Evolutionary conservation across 2,888 invertebrate genomes (phyloP), one percentile per base, ranked within the genome.

Genomic region (Schizotus pectinicornis): DNA sequence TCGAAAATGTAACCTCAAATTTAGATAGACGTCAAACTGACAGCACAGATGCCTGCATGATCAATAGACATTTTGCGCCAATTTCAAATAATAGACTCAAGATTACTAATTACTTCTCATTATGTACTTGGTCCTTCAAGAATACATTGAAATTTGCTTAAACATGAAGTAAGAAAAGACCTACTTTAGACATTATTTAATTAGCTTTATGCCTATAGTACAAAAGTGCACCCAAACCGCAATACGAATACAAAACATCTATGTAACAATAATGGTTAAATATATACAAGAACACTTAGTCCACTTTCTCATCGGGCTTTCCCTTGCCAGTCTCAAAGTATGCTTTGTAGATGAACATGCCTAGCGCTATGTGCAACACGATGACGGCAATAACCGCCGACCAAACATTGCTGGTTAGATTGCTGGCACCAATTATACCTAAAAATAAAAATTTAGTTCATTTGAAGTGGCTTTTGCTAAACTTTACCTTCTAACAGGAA

Each of bases 321-420:
- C 72, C 39, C 71, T 75, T 82, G 7, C 77, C 85, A 8, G 79
- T 61, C 65, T 85, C 79, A 65, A 85, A 87, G 76, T 92, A 93
- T 0, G 92, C 92, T 71, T 84, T 85, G 74, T 88, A 90, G 70
- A 94, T 91, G 73, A 91, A 93, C 41, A 90, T 79, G 22, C 89
- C 93, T 57, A 94, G 75, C 2, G 91, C 90, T 61, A 91, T 73
- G 74, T 94, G 93, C 49, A 94, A 80, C 5, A 89, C 85, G 5
- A 91, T 70, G 7, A 94, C 86, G 0, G 93, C 89, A 41, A 88
- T 84, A 35, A 90, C 85, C 14, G 93, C 93, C 2, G 93, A 87
- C 76, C 88, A 91, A 32, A 93, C 90, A 77, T 90, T 92, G 69
- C 89, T 89, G 12, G 85, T 83, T 37, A 90, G 77, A 51, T 73